Base-by-base conservation (phyloP, 2,888 invertebrate genomes). In the Eudasyphora cyanicolor region DNA sequence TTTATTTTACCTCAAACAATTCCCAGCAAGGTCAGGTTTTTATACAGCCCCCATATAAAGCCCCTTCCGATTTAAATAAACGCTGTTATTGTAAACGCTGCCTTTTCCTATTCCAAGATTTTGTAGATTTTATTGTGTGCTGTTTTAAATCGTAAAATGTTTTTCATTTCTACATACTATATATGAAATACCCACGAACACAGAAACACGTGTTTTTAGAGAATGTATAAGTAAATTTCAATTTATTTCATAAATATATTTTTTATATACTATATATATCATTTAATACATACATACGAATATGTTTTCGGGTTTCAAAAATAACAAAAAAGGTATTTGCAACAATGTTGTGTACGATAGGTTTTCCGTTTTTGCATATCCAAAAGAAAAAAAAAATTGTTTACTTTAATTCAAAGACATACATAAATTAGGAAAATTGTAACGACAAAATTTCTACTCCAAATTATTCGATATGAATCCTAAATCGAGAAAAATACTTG, bases 161-260 rank as follows among this genome's bases (percentile, higher is more conserved):
- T n/a, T n/a, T n/a, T n/a, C n/a, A n/a, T n/a, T n/a, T n/a, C n/a
- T n/a, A n/a, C n/a, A n/a, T n/a, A n/a, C n/a, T n/a, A n/a, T n/a
- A n/a, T n/a, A n/a, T n/a, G n/a, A n/a, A n/a, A n/a, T n/a, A n/a
- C n/a, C n/a, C n/a, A n/a, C n/a, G n/a, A n/a, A n/a, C n/a, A n/a
- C n/a, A n/a, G n/a, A n/a, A n/a, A n/a, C n/a, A n/a, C n/a, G n/a
- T n/a, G n/a, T 57, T 57, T 57, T 57, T 60, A 29, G 29, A 67
- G 67, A 67, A 67, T 67, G 67, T 67, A 67, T 42, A 67, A 67
- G 67, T 67, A 67, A 67, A 67, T 70, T 60, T 79, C 38, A 79
- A 79, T 79, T 78, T 78, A 84, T 81, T 84, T 76, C 71, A 81
- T 76, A 84, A 78, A 84, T 84, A 78, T 78, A 73, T 75, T 75